These are phyloP conservation scores for Trichomalopsis sarcophagae DNA, from an alignment of 1,140 invertebrate species.

Conservation along the genomic window DNA sequence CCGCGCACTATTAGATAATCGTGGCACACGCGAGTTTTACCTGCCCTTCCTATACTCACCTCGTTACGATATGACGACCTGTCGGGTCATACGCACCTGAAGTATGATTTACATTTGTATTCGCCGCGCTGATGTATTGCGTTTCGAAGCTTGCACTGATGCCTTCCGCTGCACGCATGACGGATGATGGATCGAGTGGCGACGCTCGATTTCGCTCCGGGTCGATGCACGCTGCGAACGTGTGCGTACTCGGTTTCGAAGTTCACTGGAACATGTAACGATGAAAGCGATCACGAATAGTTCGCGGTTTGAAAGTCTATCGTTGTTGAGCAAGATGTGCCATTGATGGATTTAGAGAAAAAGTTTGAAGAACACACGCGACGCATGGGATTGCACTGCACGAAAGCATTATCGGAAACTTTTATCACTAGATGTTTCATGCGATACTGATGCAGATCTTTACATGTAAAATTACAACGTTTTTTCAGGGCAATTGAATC, in stretches of 20 bases:
- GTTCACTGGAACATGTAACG: too few relatives aligned
- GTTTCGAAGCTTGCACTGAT: not conserved
- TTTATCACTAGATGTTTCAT: not conserved
- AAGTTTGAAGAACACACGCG: not conserved
- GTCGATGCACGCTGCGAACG: too few relatives aligned
- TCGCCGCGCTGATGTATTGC: not conserved
- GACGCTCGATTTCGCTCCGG: too few relatives aligned
- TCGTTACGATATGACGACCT: not conserved
- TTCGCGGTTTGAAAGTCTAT: too few relatives aligned
- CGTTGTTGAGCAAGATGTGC: not conserved
- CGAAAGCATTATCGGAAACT: too few relatives aligned
- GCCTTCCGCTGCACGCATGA: too few relatives aligned
- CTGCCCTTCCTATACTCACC: not conserved
- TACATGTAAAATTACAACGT: not conserved
- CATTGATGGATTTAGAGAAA: not conserved
- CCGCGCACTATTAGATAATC: not conserved
- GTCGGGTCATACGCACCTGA: slow-evolving; percentile 4
- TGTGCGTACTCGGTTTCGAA: too few relatives aligned
- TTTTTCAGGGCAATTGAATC: slow-evolving; percentile 4
- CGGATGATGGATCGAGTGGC: slow-evolving; percentile 4
- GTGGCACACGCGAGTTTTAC: not conserved
- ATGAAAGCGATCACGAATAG: too few relatives aligned
- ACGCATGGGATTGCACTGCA: not conserved
- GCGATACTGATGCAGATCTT: not conserved
- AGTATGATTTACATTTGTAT: too few relatives aligned